These are phyloP conservation scores for Chionodraco myersi DNA, from an alignment of 2,113 vertebrate species.

Conservation along the genomic window DNA sequence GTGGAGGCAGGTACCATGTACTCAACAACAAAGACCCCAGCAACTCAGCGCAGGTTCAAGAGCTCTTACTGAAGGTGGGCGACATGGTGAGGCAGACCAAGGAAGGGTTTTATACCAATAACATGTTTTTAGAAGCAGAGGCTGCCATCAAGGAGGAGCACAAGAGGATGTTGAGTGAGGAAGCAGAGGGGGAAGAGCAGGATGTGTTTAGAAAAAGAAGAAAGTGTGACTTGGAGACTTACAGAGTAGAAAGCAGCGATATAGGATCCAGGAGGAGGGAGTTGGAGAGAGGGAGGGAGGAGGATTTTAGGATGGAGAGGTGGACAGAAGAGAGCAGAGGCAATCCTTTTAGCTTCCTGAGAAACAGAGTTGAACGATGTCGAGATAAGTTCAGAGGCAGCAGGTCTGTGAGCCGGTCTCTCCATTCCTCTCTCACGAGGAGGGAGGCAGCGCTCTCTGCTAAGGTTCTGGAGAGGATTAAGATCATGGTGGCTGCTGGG, in stretches of 20 bases:
- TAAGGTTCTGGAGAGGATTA: conserved; percentile 77
- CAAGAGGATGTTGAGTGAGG: conserved; percentile 68
- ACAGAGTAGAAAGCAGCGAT: background rate
- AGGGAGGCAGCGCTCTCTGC: conserved; percentile 73
- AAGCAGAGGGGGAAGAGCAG: conserved; percentile 35
- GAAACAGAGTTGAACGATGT: conserved; percentile 32
- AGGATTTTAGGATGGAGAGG: conserved; percentile 50
- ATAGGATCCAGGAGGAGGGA: conserved; percentile 27
- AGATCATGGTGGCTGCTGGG: conserved; percentile 76
- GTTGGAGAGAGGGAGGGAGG: conserved; percentile 24
- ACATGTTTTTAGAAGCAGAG: conserved; percentile 76
- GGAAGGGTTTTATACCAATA: conserved; percentile 75
- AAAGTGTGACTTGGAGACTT: conserved; percentile 63
- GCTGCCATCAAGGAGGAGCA: conserved; percentile 78
- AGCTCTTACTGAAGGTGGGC: conserved; percentile 78
- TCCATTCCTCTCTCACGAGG: conserved; percentile 50
- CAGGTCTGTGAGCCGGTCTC: conserved; percentile 16
- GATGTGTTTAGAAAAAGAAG: conserved; percentile 57
- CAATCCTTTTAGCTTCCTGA: conserved; percentile 36
- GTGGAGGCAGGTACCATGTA: conserved; percentile 80
- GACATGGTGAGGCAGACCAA: conserved; percentile 67
- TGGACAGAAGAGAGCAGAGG: conserved; percentile 55
- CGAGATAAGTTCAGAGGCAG: conserved; percentile 33
- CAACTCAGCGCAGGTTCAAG: conserved; percentile 71
- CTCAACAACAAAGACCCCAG: conserved; percentile 79